These are phyloP conservation scores for Delphinapterus leucas DNA, from an alignment of 2,113 vertebrate species.

Conservation along the genomic window DNA sequence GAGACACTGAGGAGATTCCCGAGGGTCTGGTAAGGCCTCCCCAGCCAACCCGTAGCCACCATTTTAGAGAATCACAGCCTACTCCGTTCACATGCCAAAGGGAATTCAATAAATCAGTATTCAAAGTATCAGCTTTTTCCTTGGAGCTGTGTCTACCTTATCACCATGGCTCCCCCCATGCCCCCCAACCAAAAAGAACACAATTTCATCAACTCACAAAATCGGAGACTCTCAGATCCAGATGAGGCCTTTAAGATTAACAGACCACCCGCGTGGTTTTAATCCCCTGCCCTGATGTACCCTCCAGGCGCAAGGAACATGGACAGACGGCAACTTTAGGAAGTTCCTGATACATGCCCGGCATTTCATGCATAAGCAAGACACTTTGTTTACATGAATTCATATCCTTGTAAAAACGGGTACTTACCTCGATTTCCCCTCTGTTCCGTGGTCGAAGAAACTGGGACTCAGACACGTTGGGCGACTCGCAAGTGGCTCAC, in stretches of 20 bases:
- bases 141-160: background rate
- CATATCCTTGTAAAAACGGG: background rate
- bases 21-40: background rate
- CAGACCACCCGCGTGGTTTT: background rate
- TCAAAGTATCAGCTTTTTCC: background rate
- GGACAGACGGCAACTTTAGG: background rate
- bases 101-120: background rate
- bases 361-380: background rate
- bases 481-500: background rate
- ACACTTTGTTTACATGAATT: background rate
- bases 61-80: background rate
- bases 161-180: background rate
- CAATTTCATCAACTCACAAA: background rate
- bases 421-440: background rate
- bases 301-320: background rate
- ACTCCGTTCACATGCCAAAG: background rate
- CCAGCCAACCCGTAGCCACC: background rate
- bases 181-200: background rate
- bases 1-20: background rate
- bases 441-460: background rate
- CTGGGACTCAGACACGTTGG: background rate
- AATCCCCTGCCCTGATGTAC: background rate
- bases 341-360: background rate
- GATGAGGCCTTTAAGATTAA: background rate
- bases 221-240: background rate